A percentile compares a stretch with the other conserved stretches of the same genome.
These are phyloP conservation scores for Blastobasis lacticolella DNA, from an alignment of 2,888 invertebrate species.

Conservation along the genomic window DNA sequence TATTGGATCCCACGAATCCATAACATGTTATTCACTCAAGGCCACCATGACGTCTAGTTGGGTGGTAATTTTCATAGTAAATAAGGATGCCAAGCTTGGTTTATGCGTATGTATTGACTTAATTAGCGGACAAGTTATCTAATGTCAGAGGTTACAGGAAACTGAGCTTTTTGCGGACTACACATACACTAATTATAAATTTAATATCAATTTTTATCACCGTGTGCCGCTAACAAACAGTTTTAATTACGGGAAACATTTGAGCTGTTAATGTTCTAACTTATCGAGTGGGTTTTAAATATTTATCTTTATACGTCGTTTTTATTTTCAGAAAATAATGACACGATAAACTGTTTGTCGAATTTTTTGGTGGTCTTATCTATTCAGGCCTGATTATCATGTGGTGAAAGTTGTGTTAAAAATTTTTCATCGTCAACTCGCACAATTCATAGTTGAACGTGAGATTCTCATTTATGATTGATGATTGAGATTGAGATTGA, in stretches of 20 bases:
- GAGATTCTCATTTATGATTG: no score
- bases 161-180: constrained; percentile 26
- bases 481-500: no score
- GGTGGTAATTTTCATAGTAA: no score
- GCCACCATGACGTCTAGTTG: no score
- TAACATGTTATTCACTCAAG: no score
- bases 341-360: neutral
- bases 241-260: constrained; percentile 63
- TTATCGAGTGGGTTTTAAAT: constrained; percentile 39
- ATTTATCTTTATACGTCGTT: constrained; percentile 32
- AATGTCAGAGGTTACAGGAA: constrained; percentile 64
- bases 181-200: constrained; percentile 37
- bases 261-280: constrained; percentile 35
- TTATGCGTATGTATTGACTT: constrained; percentile 19
- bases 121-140: constrained; percentile 55
- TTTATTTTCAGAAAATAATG: constrained; percentile 26
- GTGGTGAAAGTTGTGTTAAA: no score
- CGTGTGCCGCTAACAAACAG: constrained; percentile 34
- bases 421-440: no score
- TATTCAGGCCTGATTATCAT: no score
- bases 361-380: no score
- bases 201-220: constrained; percentile 35
- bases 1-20: no score
- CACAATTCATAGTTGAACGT: no score
- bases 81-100: neutral